These are phyloP conservation scores for Dendrocincla fuliginosa DNA, from an alignment of 2,797 vertebrate genomes.

Conservation along the genomic window DNA sequence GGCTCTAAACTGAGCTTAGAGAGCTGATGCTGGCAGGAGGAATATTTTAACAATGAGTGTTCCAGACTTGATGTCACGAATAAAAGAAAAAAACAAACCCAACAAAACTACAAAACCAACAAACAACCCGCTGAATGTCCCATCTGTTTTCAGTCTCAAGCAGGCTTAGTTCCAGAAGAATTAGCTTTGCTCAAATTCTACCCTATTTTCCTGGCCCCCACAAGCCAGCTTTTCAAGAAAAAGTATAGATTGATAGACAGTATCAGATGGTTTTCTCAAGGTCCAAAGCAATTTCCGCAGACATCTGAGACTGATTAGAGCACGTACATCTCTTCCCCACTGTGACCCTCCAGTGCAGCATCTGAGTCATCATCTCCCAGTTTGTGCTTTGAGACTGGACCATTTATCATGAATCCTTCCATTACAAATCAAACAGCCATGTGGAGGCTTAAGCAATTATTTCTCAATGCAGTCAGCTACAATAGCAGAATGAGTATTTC, in stretches of 20 bases:
- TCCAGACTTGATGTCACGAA: conserved; percentile 26
- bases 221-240: conserved; percentile 26
- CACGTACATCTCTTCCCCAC: background rate
- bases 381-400: background rate
- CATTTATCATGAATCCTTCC: conserved; percentile 23
- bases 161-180: conserved; percentile 9
- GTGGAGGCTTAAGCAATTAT: background rate
- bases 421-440: conserved; percentile 38
- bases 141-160: conserved; percentile 30
- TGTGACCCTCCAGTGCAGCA: background rate
- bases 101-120: conserved; percentile 39
- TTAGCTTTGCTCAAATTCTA: conserved; percentile 2
- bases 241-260: background rate
- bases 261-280: conserved; percentile 17
- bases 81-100: background rate
- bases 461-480: background rate
- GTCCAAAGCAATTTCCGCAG: background rate
- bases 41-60: background rate
- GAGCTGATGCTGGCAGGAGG: background rate
- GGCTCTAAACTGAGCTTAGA: background rate
- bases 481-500: background rate
- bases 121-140: background rate
- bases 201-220: background rate
- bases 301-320: background rate
- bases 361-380: background rate